A percentile compares a stretch with the other conserved stretches of the same genome.
Conservation (phyloP, 1,140 invertebrate species). For the Apolygus lucorum region DNA sequence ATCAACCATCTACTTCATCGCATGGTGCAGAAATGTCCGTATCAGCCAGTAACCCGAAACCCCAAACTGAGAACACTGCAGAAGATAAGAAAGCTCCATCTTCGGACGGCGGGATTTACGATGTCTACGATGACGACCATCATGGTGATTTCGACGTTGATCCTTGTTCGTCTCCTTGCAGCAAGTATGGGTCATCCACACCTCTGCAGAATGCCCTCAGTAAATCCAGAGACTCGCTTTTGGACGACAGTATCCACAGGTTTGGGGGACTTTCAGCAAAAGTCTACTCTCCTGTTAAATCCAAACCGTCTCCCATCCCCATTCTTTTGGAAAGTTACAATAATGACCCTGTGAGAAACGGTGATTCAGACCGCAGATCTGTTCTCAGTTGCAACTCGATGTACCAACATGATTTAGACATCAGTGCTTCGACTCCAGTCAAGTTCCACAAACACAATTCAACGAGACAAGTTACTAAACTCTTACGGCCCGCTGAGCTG, state of each 20-base stretch:
- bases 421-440: not conserved
- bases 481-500: not conserved
- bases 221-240: not conserved
- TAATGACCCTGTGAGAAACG: not conserved
- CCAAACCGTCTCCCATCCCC: conserved; percentile 1
- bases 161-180: not conserved
- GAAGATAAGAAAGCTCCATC: not conserved
- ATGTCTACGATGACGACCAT: not conserved
- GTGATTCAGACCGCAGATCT: not conserved
- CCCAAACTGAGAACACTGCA: not conserved
- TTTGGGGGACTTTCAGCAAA: not conserved
- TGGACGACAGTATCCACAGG: not conserved
- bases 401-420: not conserved
- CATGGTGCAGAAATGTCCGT: not conserved
- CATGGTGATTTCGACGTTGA: not conserved
- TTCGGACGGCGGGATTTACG: not conserved
- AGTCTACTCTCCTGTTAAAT: not conserved
- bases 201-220: not conserved
- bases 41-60: too few relatives aligned
- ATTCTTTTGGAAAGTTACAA: not conserved
- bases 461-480: not conserved
- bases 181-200: not conserved
- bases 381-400: not conserved
- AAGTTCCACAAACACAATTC: not conserved
- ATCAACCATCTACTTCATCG: not conserved